Base-by-base conservation (phyloP, 2,888 invertebrate species). In the Lordiphosa andalusiaca region DNA sequence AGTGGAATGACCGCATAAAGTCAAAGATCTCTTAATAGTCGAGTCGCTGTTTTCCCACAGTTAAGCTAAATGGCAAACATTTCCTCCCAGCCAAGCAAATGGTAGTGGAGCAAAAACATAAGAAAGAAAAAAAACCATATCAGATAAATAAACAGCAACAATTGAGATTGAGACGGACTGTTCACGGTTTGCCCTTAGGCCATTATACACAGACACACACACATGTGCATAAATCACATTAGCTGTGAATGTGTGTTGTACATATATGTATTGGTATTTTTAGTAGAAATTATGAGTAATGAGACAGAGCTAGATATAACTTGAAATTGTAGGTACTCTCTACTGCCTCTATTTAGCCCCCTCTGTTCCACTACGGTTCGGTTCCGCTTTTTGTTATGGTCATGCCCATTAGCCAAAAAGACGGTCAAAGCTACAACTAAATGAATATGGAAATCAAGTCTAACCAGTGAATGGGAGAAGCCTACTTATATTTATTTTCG, bases 241-340 rank as follows among this genome's bases (percentile, higher is more conserved):
- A 38, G 9, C 42, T 52, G 42, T 44, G 41, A 23, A 23, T 23
- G 12, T 54, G 6, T 4, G 5, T 30, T 23, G 12, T 54, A 5
- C 2, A 9, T 30, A 44, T 4, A 30, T 59, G 25, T 57, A 37
- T 39, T 41, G 42, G 62, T 58, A 16, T 55, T 52, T 56, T 51
- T 50, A 42, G 35, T 60, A 53, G 56, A 80, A 73, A 64, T 80
- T 69, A 76, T 77, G 81, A 84, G 77, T 81, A 77, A 77, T 83
- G 60, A 71, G 53, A 39, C 30, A 1, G 10, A 73, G 70, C 84
- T 64, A 58, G 61, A 75, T 75, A 70, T 48, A 70, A 67, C 68
- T 53, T 21, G 64, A 73, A 61, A 60, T 57, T 42, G 35, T 40
- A 55, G 35, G 35, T 49, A 50, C 49, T 9, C 39, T 16, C 46